These are phyloP conservation scores for Lepidonotus clava DNA, from an alignment of 2,888 invertebrate genomes.

Conservation along the genomic window DNA sequence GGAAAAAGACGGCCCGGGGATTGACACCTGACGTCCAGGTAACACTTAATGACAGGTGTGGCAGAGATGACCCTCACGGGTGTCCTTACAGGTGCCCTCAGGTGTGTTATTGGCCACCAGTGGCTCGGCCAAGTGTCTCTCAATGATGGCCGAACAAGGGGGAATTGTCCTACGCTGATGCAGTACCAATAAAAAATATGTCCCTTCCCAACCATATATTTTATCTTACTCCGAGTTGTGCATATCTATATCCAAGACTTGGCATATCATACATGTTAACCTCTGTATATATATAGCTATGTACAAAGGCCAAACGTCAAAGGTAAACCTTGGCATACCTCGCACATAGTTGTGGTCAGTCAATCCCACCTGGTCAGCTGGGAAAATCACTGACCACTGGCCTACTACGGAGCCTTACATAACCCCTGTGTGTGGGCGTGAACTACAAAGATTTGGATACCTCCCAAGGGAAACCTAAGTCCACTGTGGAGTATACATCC, in stretches of 20 bases:
- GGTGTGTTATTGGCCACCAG: not conserved
- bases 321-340: constrained; percentile 13
- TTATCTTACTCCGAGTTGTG: too few species aligned
- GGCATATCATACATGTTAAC: too few species aligned
- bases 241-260: too few species aligned
- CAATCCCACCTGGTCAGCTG: not conserved
- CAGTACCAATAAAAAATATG: too few species aligned
- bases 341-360: constrained; percentile 27
- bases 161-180: too few species aligned
- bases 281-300: too few species aligned
- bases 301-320: too few species aligned
- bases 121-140: not conserved
- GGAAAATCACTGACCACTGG: constrained; percentile 6
- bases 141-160: too few species aligned
- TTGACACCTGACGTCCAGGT: not conserved
- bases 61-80: not conserved
- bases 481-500: not conserved
- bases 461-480: not conserved
- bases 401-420: not conserved
- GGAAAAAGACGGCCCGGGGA: too few species aligned
- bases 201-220: too few species aligned
- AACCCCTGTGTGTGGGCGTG: constrained; percentile 26
- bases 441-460: constrained; percentile 19
- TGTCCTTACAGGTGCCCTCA: constrained; percentile 1
- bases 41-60: constrained; percentile 15